phyloP scores from a whole-genome alignment of 1,140 invertebrate genomes.

The Leptinotarsa defecta region DNA sequence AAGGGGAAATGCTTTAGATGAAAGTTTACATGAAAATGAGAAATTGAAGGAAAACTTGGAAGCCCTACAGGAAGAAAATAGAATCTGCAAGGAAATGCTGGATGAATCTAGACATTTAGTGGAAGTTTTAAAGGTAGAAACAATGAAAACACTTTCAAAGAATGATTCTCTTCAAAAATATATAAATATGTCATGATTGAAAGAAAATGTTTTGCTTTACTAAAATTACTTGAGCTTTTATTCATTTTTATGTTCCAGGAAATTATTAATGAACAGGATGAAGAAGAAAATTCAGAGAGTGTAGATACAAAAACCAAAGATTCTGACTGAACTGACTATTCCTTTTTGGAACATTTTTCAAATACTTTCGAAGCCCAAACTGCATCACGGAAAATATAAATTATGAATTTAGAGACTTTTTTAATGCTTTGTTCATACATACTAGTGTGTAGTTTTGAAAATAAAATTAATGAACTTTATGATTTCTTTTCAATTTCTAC shows the following conservation, averaged over 20 bases:
- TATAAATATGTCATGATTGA: too few species aligned
- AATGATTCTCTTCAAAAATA: not conserved
- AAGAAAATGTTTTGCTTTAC: too few species aligned
- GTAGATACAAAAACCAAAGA: not conserved
- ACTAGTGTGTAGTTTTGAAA: too few species aligned
- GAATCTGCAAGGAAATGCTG: constrained; percentile 67
- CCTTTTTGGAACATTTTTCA: too few species aligned
- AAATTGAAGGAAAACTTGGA: constrained; percentile 60
- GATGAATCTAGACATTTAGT: constrained; percentile 68
- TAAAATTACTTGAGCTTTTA: not conserved
- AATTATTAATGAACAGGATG: constrained; percentile 25
- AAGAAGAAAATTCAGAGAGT: constrained; percentile 10
- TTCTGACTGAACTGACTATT: not conserved
- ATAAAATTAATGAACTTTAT: too few species aligned
- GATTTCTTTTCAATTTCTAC: too few species aligned
- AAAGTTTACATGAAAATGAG: constrained; percentile 68
- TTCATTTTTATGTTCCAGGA: constrained; percentile 29
- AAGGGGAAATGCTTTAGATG: constrained; percentile 66
- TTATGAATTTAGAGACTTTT: too few species aligned
- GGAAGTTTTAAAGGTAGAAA: constrained; percentile 68
- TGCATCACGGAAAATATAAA: too few species aligned
- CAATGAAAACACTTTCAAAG: not conserved
- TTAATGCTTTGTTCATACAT: too few species aligned
- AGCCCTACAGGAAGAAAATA: constrained; percentile 67
- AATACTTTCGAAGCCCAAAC: too few species aligned